A percentile compares a stretch with the other conserved stretches of the same genome.
Evolutionary conservation across 23 tunicate genomes (phyloP).

Genomic region (Ascidia mentula): DNA sequence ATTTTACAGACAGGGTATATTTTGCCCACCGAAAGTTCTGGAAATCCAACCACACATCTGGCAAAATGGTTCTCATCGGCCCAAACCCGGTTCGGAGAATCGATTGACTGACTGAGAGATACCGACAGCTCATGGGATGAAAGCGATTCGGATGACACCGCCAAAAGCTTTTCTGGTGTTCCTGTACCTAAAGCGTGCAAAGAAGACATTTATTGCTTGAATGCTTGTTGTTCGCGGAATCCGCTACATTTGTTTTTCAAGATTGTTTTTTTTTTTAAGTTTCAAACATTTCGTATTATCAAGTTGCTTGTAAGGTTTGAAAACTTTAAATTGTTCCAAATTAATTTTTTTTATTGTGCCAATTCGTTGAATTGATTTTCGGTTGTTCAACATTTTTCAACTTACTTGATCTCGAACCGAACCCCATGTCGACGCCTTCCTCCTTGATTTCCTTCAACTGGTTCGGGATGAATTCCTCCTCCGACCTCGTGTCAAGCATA

Average conservation of each 20-base stretch:
- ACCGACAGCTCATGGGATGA: conserved; percentile 43
- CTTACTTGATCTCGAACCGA: conserved; percentile 57
- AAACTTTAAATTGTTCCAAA: too few species aligned
- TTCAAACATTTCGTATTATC: too few species aligned
- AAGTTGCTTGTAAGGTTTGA: too few species aligned
- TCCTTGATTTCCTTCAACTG: conserved; percentile 59
- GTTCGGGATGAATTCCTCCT: conserved; percentile 47
- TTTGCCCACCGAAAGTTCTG: conserved; percentile 60
- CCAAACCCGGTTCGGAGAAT: conserved; percentile 74
- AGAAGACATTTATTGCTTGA: too few species aligned
- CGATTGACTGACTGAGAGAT: conserved; percentile 56
- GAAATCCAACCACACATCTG: conserved; percentile 89
- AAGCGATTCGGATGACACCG: conserved; percentile 38
- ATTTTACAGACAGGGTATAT: too few species aligned
- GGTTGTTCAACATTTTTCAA: neutral
- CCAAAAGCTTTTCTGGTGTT: conserved; percentile 35
- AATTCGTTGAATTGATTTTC: too few species aligned
- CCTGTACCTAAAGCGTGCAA: conserved; percentile 22
- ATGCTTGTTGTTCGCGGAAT: too few species aligned
- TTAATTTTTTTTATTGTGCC: too few species aligned
- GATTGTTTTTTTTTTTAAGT: too few species aligned
- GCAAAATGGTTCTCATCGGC: conserved; percentile 67
- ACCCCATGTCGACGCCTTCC: conserved; percentile 82
- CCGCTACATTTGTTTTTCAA: too few species aligned
- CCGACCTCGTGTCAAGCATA: conserved; percentile 28